These are phyloP conservation scores for Metopolophium dirhodum DNA, from an alignment of 1,140 invertebrate genomes.

Conservation along the genomic window DNA sequence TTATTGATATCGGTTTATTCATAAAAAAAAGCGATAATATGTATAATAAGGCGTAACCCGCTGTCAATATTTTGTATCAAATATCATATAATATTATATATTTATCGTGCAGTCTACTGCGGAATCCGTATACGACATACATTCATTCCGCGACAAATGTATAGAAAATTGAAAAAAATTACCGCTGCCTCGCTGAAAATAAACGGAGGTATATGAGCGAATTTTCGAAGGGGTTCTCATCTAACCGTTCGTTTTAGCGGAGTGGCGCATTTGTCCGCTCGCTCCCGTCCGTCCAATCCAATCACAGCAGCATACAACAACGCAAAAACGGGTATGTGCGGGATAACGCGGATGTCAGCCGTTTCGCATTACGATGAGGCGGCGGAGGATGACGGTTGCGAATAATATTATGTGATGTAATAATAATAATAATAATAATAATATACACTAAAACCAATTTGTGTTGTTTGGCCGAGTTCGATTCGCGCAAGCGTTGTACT, in stretches of 20 bases:
- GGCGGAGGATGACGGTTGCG: neutral
- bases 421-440: neutral
- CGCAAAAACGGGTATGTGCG: too few species aligned
- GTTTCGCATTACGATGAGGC: neutral
- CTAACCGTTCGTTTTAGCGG: neutral
- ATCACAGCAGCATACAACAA: too few species aligned
- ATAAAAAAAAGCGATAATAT: neutral
- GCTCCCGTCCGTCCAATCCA: neutral
- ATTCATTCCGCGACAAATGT: neutral
- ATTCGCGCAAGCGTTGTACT: neutral
- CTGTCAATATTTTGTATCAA: neutral
- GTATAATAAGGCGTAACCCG: neutral
- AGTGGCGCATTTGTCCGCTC: neutral
- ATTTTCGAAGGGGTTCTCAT: neutral
- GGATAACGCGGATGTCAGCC: neutral
- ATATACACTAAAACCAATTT: constrained; percentile 11
- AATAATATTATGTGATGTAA: neutral
- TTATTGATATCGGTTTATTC: neutral
- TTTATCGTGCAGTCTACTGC: neutral
- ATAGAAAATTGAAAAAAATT: too few species aligned
- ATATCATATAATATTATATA: neutral
- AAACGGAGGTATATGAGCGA: neutral
- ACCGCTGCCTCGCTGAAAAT: neutral
- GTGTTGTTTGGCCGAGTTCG: constrained; percentile 39
- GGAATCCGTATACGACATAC: neutral